Percentiles rank a stretch among this genome's conserved stretches.
phyloP scores from a whole-genome alignment of 2,888 invertebrate species.

The Stenoptilia bipunctidactyla region DNA sequence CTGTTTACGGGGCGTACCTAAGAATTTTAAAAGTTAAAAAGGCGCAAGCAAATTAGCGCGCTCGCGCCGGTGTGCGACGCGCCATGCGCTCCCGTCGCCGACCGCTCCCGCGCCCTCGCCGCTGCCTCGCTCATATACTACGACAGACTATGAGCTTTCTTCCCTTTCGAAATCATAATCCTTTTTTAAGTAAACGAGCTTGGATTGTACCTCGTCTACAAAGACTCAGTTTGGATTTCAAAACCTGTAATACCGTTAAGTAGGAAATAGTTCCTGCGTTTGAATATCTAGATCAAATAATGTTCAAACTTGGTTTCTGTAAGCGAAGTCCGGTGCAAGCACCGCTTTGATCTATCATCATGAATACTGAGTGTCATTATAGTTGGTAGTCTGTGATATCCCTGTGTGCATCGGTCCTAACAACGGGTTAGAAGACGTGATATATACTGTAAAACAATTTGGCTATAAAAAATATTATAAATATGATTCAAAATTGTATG shows the following conservation, averaged over 20 bases:
- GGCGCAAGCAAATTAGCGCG: conserved; percentile 36
- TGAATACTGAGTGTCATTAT: too few relatives aligned
- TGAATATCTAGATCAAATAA: too few relatives aligned
- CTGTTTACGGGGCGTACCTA: conserved; percentile 77
- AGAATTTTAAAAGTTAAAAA: conserved; percentile 40
- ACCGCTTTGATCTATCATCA: too few relatives aligned
- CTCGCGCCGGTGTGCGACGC: conserved; percentile 26
- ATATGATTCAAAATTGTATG: background rate
- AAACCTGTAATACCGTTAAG: too few relatives aligned
- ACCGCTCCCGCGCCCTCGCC: conserved; percentile 17
- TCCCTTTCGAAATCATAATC: background rate
- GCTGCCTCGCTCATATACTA: conserved; percentile 3
- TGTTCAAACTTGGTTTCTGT: too few relatives aligned
- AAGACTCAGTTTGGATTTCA: too few relatives aligned
- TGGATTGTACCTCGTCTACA: too few relatives aligned
- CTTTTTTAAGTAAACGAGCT: too few relatives aligned
- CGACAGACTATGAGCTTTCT: background rate
- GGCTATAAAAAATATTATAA: too few relatives aligned
- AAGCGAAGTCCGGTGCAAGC: too few relatives aligned
- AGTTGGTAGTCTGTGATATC: background rate
- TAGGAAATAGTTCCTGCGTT: too few relatives aligned
- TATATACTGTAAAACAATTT: conserved; percentile 1
- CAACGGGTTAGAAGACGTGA: background rate
- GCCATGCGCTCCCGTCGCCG: conserved; percentile 14
- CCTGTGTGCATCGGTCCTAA: background rate